Evolutionary conservation across 2,797 vertebrate genomes (phyloP).

Genomic region (Ctenopoma multispine): DNA sequence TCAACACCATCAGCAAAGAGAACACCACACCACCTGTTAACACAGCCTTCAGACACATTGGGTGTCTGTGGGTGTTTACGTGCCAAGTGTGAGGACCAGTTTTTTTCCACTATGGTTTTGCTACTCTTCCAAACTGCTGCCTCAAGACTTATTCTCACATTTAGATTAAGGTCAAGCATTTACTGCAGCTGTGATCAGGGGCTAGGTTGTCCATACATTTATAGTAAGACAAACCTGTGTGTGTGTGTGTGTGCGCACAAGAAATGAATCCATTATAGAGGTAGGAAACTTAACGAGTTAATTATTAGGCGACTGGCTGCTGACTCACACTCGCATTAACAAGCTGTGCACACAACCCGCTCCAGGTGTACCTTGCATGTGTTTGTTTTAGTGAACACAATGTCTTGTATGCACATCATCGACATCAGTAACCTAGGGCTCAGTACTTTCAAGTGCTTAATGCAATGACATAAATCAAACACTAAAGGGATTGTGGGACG

Average conservation of each 20-base stretch:
- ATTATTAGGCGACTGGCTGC: constrained; percentile 48
- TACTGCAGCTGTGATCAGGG: no score
- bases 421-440: not conserved
- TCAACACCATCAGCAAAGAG: constrained; percentile 15
- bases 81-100: no score
- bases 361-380: not conserved
- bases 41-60: constrained; percentile 21
- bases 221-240: not conserved
- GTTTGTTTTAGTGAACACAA: constrained; percentile 24
- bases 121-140: no score
- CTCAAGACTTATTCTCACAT: no score
- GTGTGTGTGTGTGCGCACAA: not conserved
- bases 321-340: constrained; percentile 33
- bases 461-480: not conserved
- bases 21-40: constrained; percentile 34
- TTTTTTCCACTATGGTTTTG: no score
- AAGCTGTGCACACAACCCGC: constrained; percentile 19
- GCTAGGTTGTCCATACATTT: no score
- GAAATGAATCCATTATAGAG: constrained; percentile 13
- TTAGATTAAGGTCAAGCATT: not conserved
- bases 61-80: not conserved
- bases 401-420: not conserved
- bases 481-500: not conserved
- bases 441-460: not conserved
- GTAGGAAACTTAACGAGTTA: constrained; percentile 27